Base-by-base conservation (phyloP, 2,113 vertebrate genomes). In the Pungitius pungitius region DNA sequence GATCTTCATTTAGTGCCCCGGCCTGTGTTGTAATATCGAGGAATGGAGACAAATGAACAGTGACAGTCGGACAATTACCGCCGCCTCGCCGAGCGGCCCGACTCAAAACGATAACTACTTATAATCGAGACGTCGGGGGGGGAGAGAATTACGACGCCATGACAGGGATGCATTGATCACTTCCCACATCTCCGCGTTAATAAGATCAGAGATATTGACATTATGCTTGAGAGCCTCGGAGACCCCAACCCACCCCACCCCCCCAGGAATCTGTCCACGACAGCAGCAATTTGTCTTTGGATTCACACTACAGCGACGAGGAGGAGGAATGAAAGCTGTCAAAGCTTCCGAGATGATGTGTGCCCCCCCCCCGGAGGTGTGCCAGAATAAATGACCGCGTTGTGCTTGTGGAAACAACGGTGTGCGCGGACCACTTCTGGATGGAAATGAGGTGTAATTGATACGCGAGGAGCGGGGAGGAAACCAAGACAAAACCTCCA, bases 391-490 rank as follows among this genome's bases (percentile, higher is more conserved):
- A 91, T 87, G 77, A 60, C 57, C 76, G 35, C 51, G 73, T n/a
- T 51, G 80, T 22, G 74, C 77, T n/a, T 65, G 26, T 67, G 58
- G 60, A 69, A 78, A 85, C 87, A 81, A 84, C 52, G 73, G 80
- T 60, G 62, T 75, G 78, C 73, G 15, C 26, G 54, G 60, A 74
- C 73, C 73, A 80, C 85, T 87, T 82, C 56, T 39, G 62, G 63
- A 77, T 79, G 81, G 84, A 89, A 91, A 92, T 86, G 84, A 92
- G 85, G 73, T 66, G 61, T 88, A 85, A 90, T 85, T 88, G 84
- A 89, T 89, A 79, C 69, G 83, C 61, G 73, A 80, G 64, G 42
- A 62, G 72, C 77, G 68, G 52, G 8, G 64, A 62, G 56, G 47
- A 69, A 47, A 58, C n/a, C n/a, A n/a, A n/a, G n/a, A n/a, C n/a